Base-by-base conservation (phyloP, 2,113 vertebrate genomes). In the Colinus virginianus region DNA sequence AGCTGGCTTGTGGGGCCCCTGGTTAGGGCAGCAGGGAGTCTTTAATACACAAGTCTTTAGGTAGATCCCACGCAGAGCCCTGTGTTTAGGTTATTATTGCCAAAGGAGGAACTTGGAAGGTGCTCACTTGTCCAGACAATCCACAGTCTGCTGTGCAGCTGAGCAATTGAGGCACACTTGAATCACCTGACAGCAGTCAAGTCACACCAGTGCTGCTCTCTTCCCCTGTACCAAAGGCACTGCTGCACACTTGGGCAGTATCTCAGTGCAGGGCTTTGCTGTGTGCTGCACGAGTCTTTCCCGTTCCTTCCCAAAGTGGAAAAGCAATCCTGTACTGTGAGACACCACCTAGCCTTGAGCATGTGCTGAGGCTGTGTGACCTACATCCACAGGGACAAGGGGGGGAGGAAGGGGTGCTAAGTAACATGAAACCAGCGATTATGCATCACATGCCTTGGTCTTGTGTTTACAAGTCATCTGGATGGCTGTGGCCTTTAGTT, bases 351-450 rank as follows among this genome's bases (percentile, higher is more conserved):
- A 7, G 15, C 3, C 32, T 28, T 40, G 11, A 42, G 1, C 28
- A 4, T 1, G 0, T 15, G 28, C 19, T 4, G 3, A 53, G 19
- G 25, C 46, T 6, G 2, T 1, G 7, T 2, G 2, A 3, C 16
- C 26, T 1, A 0, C 21, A 6, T 5, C 38, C 66, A 21, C n/a
- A n/a, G 15, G 32, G 26, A 53, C 15, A 17, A 53, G 51, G 51
- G 26, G 20, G 38, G 63, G 71, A n/a, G 8, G 13, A 22, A 40
- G 20, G 5, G 7, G 12, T 88, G n/a, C 18, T 72, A 4, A 43
- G 15, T 16, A 88, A 21, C 45, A 43, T 2, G 1, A 56, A 56
- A 56, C 53, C 53, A 56, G 53, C 11, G 53, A 32, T 56, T 56
- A 56, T 30, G 30, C 30, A 56, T 56, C 53, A 56, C 53, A 32